Evolutionary conservation across 2,888 invertebrate genomes (phyloP), one percentile per base, ranked within the genome.

Genomic region (Hyles lineata): DNA sequence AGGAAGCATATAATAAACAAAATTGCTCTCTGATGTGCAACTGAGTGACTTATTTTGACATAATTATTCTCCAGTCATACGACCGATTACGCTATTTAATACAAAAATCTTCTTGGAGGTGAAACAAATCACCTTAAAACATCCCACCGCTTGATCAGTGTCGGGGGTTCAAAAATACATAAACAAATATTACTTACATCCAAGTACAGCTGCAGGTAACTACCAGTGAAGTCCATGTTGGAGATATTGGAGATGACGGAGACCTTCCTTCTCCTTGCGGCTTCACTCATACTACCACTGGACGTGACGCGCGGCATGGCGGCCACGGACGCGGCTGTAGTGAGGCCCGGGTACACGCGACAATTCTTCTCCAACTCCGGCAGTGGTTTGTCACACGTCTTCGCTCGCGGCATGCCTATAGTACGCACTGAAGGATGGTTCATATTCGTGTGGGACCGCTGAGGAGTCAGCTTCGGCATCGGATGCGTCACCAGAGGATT

Each of bases 181-280:
- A 55, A 74, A 72, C 29, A 73, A 60, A 11, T 25, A 70, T 71
- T 73, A 91, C 95, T 90, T 87, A 96, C 96, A 88, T 96, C 96
- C 76, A 97, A 92, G 87, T 96, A 96, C 74, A 97, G 92, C 83
- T 96, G 96, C 75, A 97, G 89, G 84, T 96, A 96, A 80, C 97
- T 97, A 76, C 97, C 97, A 55, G 96, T 96, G 87, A 97, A 97
- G 89, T 97, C 97, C 95, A 97, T 95, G 79, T 96, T 95, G 0
- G 97, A 97, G 78, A 96, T 95, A 84, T 96, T 96, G 23, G 97
- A 96, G 79, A 97, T 96, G 58, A 97, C 96, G 2, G 97, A 97
- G 70, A 96, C 96, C 84, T 96, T 96, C 76, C 96, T 92, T 74
- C 92, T 92, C 29, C 96, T 87, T 17, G 95, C 90, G 17, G 95